Evolutionary conservation across 2,888 invertebrate genomes (phyloP).

Genomic region (Cryptus armator): DNA sequence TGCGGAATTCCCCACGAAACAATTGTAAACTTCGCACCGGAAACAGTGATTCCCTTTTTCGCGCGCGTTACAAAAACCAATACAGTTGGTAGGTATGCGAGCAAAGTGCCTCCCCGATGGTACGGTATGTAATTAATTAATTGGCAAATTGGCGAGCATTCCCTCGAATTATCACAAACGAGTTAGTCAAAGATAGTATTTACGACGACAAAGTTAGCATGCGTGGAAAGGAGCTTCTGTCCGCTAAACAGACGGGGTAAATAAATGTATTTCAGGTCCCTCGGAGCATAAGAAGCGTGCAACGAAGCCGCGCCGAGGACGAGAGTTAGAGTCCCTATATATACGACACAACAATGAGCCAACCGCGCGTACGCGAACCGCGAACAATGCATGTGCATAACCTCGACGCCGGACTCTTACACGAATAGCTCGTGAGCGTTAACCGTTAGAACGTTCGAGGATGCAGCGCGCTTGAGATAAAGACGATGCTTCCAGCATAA

Average conservation of each 20-base stretch:
- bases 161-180: slow-evolving; percentile 39
- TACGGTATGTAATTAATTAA: slow-evolving; percentile 55
- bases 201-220: background rate
- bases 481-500: slow-evolving; percentile 46
- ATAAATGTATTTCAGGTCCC: slow-evolving; percentile 21
- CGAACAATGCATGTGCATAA: slow-evolving; percentile 70
- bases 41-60: slow-evolving; percentile 8
- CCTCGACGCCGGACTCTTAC: slow-evolving; percentile 63
- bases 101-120: slow-evolving; percentile 26
- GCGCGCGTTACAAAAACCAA: background rate
- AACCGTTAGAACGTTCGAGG: slow-evolving; percentile 75
- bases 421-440: slow-evolving; percentile 63
- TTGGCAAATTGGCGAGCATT: slow-evolving; percentile 60
- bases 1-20: background rate
- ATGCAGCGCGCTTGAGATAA: slow-evolving; percentile 62
- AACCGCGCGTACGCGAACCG: slow-evolving; percentile 41
- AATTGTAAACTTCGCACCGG: background rate
- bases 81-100: slow-evolving; percentile 13
- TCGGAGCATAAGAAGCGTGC: slow-evolving; percentile 28
- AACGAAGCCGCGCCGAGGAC: slow-evolving; percentile 35
- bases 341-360: slow-evolving; percentile 54
- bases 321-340: slow-evolving; percentile 27
- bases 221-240: slow-evolving; percentile 19
- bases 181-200: slow-evolving; percentile 28
- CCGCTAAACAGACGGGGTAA: slow-evolving; percentile 41